These are phyloP conservation scores for Subanguina moxae DNA, from an alignment of 1,140 invertebrate species.

Conservation along the genomic window DNA sequence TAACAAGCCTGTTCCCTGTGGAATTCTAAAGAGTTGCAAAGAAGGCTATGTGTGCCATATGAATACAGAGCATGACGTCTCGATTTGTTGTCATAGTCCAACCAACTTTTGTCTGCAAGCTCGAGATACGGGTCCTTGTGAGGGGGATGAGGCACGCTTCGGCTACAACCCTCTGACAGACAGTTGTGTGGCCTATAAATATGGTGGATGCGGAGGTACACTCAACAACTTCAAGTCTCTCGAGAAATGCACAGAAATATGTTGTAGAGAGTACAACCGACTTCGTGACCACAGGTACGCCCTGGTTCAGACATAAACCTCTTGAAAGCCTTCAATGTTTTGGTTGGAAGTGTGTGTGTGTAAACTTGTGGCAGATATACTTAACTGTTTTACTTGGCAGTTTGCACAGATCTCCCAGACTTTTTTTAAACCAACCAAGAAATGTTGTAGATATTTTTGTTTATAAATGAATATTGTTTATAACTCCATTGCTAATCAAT, in stretches of 20 bases:
- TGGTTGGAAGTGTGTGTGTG: no score
- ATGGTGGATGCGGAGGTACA: slow-evolving; percentile 75
- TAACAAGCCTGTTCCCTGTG: slow-evolving; percentile 41
- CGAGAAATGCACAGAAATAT: slow-evolving; percentile 56
- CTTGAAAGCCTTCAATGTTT: no score
- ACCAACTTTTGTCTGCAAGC: slow-evolving; percentile 54
- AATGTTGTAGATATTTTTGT: no score
- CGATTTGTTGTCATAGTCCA: slow-evolving; percentile 55
- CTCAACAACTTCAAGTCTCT: slow-evolving; percentile 66
- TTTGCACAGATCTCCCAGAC: no score
- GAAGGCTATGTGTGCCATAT: slow-evolving; percentile 57
- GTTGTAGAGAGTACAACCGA: slow-evolving; percentile 50
- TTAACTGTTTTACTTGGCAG: no score
- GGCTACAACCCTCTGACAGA: slow-evolving; percentile 58
- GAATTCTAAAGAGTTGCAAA: slow-evolving; percentile 53
- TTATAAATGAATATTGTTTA: no score
- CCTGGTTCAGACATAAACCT: no score
- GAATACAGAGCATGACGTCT: slow-evolving; percentile 47
- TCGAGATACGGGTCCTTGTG: slow-evolving; percentile 59
- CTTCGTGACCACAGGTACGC: not conserved
- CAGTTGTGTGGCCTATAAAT: slow-evolving; percentile 59
- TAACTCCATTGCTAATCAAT: no score
- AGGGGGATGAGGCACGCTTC: slow-evolving; percentile 54
- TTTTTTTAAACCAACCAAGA: no score
- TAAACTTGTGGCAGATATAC: no score